Evolutionary conservation across 2,888 invertebrate species (phyloP).

Genomic region (Drosophila leonis): DNA sequence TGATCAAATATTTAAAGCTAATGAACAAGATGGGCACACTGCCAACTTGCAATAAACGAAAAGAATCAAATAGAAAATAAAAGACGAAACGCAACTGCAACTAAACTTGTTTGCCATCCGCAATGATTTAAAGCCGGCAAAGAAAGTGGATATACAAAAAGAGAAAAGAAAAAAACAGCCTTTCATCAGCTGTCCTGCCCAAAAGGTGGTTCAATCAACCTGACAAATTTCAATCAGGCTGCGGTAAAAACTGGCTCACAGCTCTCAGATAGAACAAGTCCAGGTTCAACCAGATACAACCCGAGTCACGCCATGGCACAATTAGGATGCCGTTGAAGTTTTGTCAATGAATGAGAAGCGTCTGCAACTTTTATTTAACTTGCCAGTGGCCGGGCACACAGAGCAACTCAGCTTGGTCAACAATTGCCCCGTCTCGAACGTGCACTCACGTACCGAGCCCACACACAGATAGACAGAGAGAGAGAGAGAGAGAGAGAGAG

Average conservation of each 20-base stretch:
- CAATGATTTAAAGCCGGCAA: constrained; percentile 56
- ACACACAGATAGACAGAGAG: constrained; percentile 7
- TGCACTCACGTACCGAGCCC: constrained; percentile 58
- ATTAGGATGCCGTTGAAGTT: constrained; percentile 76
- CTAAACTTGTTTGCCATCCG: constrained; percentile 56
- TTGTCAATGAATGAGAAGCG: constrained; percentile 76
- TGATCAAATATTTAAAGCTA: constrained; percentile 79
- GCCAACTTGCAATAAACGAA: constrained; percentile 52
- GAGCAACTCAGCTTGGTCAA: constrained; percentile 63
- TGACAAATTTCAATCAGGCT: constrained; percentile 77
- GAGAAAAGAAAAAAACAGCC: constrained; percentile 2
- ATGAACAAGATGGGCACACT: constrained; percentile 63
- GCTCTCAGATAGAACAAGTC: constrained; percentile 7
- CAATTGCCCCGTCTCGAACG: constrained; percentile 63
- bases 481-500: background rate
- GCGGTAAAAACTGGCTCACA: constrained; percentile 58
- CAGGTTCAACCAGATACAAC: constrained; percentile 15
- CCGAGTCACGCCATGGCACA: constrained; percentile 69
- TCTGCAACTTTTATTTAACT: constrained; percentile 79
- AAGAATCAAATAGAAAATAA: constrained; percentile 21
- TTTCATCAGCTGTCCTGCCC: constrained; percentile 32
- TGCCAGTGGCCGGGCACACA: constrained; percentile 46
- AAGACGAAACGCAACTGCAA: constrained; percentile 28
- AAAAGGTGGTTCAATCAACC: constrained; percentile 74
- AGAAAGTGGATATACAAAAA: background rate